phyloP scores from a whole-genome alignment of 2,113 vertebrate genomes.

The Chunga burmeisteri region DNA sequence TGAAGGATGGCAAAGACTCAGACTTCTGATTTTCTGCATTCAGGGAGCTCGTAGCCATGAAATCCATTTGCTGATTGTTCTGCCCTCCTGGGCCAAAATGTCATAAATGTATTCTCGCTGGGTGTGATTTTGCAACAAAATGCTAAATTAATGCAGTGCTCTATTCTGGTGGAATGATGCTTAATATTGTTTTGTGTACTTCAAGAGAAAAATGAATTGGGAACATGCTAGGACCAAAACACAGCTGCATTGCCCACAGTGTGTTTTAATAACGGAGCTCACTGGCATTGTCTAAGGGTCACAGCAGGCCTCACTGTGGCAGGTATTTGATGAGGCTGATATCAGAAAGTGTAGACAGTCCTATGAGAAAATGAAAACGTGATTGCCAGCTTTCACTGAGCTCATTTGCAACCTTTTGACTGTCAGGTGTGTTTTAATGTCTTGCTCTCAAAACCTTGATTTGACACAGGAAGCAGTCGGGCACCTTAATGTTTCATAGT shows the following conservation, averaged over 20 bases:
- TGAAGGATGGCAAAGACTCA: not conserved
- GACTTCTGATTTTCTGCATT: not conserved
- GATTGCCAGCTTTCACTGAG: not conserved
- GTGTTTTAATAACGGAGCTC: not conserved
- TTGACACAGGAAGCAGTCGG: not conserved
- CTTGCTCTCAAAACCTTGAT: not conserved
- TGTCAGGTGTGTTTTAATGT: not conserved
- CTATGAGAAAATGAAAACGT: not conserved
- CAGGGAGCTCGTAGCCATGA: not conserved
- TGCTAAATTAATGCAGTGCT: not conserved
- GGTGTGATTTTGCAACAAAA: not conserved
- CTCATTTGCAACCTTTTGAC: not conserved
- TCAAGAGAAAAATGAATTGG: not conserved
- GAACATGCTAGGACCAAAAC: not conserved
- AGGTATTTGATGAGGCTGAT: not conserved
- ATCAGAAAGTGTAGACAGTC: not conserved
- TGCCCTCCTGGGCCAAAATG: not conserved
- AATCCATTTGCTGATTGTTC: slow-evolving; percentile 21
- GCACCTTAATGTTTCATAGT: not conserved
- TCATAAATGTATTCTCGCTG: not conserved
- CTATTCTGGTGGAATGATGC: not conserved
- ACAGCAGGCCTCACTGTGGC: not conserved
- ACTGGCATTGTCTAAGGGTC: not conserved
- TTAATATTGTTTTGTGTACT: not conserved
- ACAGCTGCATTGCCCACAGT: not conserved